Percentiles rank a stretch among this genome's conserved stretches.
Evolutionary conservation across 2,888 invertebrate species (phyloP).

Genomic region (Ligdia adustata): DNA sequence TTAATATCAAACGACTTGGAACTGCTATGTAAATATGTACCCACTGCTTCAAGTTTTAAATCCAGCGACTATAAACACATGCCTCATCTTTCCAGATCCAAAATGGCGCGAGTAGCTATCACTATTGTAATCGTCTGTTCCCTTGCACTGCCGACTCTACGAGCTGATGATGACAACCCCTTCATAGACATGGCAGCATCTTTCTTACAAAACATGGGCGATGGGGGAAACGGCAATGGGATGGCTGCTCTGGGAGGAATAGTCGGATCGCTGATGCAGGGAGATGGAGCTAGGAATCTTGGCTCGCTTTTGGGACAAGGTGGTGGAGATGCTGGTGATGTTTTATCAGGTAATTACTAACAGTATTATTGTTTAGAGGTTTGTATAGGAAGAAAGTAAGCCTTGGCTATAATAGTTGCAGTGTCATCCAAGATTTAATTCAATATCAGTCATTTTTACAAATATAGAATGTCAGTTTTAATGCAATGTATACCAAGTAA

Average conservation of each 20-base stretch:
- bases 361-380: not conserved
- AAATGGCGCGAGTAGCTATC: constrained; percentile 56
- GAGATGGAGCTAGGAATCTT: constrained; percentile 85
- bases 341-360: constrained; percentile 68
- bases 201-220: constrained; percentile 86
- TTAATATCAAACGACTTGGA: no score
- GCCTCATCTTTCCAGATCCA: constrained; percentile 29
- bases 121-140: constrained; percentile 54
- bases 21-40: no score
- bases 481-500: no score
- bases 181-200: constrained; percentile 88
- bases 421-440: not conserved
- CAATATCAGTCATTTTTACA: no score
- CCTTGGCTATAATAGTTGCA: not conserved
- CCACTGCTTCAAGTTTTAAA: not conserved
- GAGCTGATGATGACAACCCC: constrained; percentile 76
- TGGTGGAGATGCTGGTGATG: constrained; percentile 67
- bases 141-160: constrained; percentile 51
- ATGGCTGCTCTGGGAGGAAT: constrained; percentile 86
- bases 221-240: constrained; percentile 65
- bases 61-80: no score
- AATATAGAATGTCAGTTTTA: no score
- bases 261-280: constrained; percentile 87
- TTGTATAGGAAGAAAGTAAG: not conserved
- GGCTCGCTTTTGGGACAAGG: constrained; percentile 66